Base-by-base conservation (phyloP, 1,140 invertebrate species). In the Euglossa dilemma region DNA sequence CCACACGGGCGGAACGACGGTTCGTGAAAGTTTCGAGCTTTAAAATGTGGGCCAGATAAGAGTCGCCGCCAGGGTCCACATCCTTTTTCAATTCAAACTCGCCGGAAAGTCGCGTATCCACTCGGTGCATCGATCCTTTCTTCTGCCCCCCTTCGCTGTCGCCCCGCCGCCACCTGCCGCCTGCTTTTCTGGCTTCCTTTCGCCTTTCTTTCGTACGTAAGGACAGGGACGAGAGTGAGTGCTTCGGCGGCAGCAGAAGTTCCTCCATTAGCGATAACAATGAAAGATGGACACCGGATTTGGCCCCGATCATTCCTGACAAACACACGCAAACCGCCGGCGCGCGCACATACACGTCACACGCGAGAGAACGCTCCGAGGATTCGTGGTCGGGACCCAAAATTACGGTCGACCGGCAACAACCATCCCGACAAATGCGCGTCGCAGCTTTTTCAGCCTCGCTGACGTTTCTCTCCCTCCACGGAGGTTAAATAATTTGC, bases 251-350 rank as follows among this genome's bases (percentile, higher is more conserved):
- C 75, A 63, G 88, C 84, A 88, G 87, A 92, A 92, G 90, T 92
- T 92, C 88, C 82, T 92, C 92, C 91, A 92, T 92, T 92, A 92
- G 86, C 86, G 92, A 92, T 92, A 92, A 92, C 90, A 92, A 92
- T 92, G 91, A 92, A 92, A 92, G 91, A 92, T 92, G 91, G 85
- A 92, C 87, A 89, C 73, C 70, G 72, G 81, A 76, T 67, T 86
- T 82, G 82, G 76, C 83, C 70, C 80, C 87, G 86, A 90, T 91
- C 87, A 83, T 85, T 80, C 74, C 86, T 90, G 90, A 90, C 91
- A 91, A 92, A 91, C 85, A 86, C 89, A 89, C 72, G 54, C 83
- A 66, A 61, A 70, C 84, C 59, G 54, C 84, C 59, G 54, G 61
- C 57, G 4, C 36, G 4, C 36, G 4, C 36, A 36, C 36, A 4